These are phyloP conservation scores for Hirtodrosophila confusa DNA, from an alignment of 2,888 invertebrate genomes.

Conservation along the genomic window DNA sequence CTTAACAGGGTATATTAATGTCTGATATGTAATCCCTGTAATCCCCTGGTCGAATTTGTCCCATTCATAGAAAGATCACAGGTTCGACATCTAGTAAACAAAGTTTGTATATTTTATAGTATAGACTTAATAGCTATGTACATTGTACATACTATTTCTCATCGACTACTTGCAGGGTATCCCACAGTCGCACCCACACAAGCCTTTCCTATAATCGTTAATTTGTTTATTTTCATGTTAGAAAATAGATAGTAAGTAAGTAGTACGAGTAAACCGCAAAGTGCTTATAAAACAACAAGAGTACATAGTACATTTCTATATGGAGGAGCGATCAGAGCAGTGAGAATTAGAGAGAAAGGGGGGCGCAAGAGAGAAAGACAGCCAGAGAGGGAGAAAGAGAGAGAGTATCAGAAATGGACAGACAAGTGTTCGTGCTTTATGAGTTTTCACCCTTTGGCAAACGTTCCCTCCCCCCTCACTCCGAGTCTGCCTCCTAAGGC, in stretches of 20 bases:
- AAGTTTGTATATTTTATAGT: too few species aligned
- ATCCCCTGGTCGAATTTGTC: too few species aligned
- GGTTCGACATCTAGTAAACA: too few species aligned
- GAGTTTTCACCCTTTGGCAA: slow-evolving; percentile 17
- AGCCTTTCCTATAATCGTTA: slow-evolving; percentile 41
- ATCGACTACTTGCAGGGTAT: slow-evolving; percentile 20
- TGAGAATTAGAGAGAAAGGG: neutral
- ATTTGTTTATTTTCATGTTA: slow-evolving; percentile 61
- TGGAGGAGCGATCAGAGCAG: slow-evolving; percentile 17
- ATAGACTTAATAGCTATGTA: too few species aligned
- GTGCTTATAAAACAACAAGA: slow-evolving; percentile 16
- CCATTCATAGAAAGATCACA: too few species aligned
- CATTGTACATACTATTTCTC: too few species aligned
- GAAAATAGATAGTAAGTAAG: slow-evolving; percentile 66
- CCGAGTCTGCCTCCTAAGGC: slow-evolving; percentile 8
- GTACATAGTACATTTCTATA: slow-evolving; percentile 67
- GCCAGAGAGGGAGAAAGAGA: neutral
- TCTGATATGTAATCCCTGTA: too few species aligned
- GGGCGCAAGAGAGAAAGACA: slow-evolving; percentile 2
- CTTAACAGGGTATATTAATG: too few species aligned
- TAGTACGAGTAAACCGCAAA: slow-evolving; percentile 14
- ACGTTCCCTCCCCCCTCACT: slow-evolving; percentile 6
- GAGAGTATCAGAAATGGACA: slow-evolving; percentile 6
- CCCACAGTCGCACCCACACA: neutral
- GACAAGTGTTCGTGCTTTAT: slow-evolving; percentile 34